Base-by-base conservation (phyloP, 2,888 invertebrate genomes). In the Neoascia interrupta region DNA sequence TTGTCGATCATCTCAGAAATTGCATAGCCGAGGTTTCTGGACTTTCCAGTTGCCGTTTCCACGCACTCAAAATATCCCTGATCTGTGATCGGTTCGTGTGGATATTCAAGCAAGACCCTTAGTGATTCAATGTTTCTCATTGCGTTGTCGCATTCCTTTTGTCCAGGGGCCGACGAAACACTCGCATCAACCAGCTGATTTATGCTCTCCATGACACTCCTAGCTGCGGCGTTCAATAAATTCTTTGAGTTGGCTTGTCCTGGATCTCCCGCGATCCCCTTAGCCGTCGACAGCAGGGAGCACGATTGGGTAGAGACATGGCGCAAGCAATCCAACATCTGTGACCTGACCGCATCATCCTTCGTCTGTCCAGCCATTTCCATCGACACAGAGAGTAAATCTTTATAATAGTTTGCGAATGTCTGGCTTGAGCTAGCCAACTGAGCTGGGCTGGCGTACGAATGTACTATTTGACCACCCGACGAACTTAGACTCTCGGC, bases 141-240 rank as follows among this genome's bases (percentile, higher is more conserved):
- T 0, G 98, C 98, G 82, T 96, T 97, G 86, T 97, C 97, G 89
- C 99, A 99, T 86, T 99, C 98, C 87, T 96, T 96, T 90, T 98
- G 97, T 0, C 98, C 97, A 0, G 98, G 98, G 0, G 97, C 96
- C 0, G 96, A 96, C 28, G 94, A 94, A 1, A 96, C 96, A 75
- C 87, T 88, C 45, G 87, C 85, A 86, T 91, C 90, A 2, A 98
- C 95, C 76, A 98, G 90, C 83, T 94, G 92, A 87, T 98, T 98
- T 82, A 98, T 96, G 87, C 94, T 95, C 82, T 97, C 97, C 0
- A 96, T 97, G 43, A 97, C 97, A 5, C 94, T 94, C 63, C 97
- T 91, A 0, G 96, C 97, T 28, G 97, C 97, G 5, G 94, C 93
- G 2, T 95, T 93, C 26, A 97, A 90, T 83, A 96, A 94, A 88